These are phyloP conservation scores for Lomographa bimaculata DNA, from an alignment of 2,888 invertebrate species.

Conservation along the genomic window DNA sequence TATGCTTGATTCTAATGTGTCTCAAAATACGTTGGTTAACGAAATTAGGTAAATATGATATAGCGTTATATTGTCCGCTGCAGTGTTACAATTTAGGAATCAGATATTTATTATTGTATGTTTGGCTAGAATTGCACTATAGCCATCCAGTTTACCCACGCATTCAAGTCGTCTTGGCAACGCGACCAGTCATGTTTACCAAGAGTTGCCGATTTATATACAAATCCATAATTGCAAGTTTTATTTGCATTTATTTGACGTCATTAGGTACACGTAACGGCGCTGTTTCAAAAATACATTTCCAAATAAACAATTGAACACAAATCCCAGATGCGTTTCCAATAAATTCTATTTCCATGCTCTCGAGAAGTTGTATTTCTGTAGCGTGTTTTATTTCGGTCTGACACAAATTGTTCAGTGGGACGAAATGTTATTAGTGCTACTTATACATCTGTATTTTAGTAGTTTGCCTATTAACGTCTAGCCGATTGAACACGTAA, in stretches of 20 bases:
- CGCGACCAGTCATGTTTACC: conserved; percentile 33
- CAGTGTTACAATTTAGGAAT: no score
- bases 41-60: no score
- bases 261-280: conserved; percentile 14
- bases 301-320: conserved; percentile 27
- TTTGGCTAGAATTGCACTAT: conserved; percentile 30
- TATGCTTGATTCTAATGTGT: no score
- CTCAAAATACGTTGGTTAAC: no score
- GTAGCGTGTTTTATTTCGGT: conserved; percentile 31
- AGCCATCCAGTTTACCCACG: conserved; percentile 35
- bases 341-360: conserved; percentile 33
- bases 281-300: conserved; percentile 24
- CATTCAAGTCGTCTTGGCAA: conserved; percentile 34
- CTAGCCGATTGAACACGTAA: conserved; percentile 3
- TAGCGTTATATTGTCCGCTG: no score
- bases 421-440: conserved; percentile 19
- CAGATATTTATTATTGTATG: no score
- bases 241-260: conserved; percentile 16
- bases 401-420: conserved; percentile 30
- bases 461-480: conserved; percentile 15
- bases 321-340: conserved; percentile 32
- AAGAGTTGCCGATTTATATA: conserved; percentile 14
- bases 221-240: not conserved
- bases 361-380: conserved; percentile 35
- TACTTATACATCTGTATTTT: conserved; percentile 17